Conservation (phyloP, 2,113 vertebrate genomes). For the Cyprinodon variegatus region DNA sequence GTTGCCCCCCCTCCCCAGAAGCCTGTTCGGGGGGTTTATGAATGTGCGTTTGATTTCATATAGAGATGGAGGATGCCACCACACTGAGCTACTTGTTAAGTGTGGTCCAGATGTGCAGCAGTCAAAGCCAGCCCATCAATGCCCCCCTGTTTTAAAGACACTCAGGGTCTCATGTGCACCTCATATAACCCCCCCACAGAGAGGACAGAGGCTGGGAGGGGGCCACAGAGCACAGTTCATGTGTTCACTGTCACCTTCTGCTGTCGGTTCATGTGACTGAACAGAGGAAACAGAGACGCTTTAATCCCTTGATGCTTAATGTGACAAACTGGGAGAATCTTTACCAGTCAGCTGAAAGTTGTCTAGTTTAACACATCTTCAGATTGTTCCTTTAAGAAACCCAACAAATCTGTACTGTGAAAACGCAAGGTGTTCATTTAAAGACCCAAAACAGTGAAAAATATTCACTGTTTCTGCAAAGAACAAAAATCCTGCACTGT, state of each 20-base stretch:
- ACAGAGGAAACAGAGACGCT: not conserved
- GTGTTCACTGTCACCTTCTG: constrained; percentile 1
- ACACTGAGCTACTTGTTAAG: constrained; percentile 63
- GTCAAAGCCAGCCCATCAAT: constrained; percentile 43
- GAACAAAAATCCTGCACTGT: too few relatives aligned
- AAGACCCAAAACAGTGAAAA: not conserved
- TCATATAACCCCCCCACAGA: not conserved
- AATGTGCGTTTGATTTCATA: constrained; percentile 66
- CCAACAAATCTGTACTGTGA: not conserved
- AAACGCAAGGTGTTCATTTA: not conserved
- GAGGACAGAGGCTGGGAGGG: not conserved
- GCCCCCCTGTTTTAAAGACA: constrained; percentile 47
- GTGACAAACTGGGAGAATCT: not conserved
- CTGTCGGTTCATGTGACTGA: not conserved
- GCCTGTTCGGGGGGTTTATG: constrained; percentile 36
- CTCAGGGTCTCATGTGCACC: constrained; percentile 35
- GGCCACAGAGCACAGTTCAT: not conserved
- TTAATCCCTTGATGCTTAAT: not conserved
- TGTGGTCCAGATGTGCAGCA: constrained; percentile 55
- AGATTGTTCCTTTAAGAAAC: not conserved
- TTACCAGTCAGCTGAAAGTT: not conserved
- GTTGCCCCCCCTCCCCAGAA: constrained; percentile 8
- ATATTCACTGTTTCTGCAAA: too few relatives aligned
- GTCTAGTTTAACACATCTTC: not conserved
- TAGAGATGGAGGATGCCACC: constrained; percentile 21